Percentiles rank a stretch among this genome's conserved stretches.
phyloP scores from a whole-genome alignment of 2,888 invertebrate genomes.

The Eupithecia tripunctaria region DNA sequence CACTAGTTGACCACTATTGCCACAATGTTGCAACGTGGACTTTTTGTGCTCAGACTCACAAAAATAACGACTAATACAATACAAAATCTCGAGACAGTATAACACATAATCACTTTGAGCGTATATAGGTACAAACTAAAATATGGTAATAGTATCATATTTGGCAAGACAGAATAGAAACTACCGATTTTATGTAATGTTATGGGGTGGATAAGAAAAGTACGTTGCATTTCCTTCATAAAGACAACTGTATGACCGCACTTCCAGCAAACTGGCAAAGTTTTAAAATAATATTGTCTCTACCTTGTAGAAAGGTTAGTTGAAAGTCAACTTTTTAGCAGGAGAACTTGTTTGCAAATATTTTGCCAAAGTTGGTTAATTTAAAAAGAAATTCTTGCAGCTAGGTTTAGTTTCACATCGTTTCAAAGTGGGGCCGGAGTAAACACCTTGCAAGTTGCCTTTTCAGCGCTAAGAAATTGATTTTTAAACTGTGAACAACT shows the following conservation, averaged over 20 bases:
- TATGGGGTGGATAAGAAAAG: conserved; percentile 29
- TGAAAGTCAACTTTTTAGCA: conserved; percentile 57
- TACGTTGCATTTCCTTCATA: conserved; percentile 25
- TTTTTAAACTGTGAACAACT: conserved; percentile 81
- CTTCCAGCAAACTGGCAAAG: conserved; percentile 29
- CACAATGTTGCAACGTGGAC: neutral
- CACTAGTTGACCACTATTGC: neutral
- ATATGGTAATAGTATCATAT: conserved; percentile 23
- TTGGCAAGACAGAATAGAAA: conserved; percentile 23
- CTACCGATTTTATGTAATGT: conserved; percentile 20
- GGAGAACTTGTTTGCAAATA: conserved; percentile 66
- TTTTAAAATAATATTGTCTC: conserved; percentile 53
- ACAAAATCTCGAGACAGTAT: neutral
- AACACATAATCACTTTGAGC: conserved; percentile 15
- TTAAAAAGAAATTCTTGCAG: conserved; percentile 65
- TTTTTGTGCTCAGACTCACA: neutral
- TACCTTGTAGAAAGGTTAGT: conserved; percentile 58
- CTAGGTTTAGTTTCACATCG: conserved; percentile 68
- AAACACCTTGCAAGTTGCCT: conserved; percentile 76
- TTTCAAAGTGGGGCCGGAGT: conserved; percentile 57
- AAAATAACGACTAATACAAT: conserved; percentile 3
- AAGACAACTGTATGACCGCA: conserved; percentile 20
- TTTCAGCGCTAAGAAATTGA: conserved; percentile 75
- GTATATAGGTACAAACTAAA: conserved; percentile 14
- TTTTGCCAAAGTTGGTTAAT: conserved; percentile 72